These are phyloP conservation scores for Thermophis baileyi DNA, from an alignment of 2,113 vertebrate genomes.

Conservation along the genomic window DNA sequence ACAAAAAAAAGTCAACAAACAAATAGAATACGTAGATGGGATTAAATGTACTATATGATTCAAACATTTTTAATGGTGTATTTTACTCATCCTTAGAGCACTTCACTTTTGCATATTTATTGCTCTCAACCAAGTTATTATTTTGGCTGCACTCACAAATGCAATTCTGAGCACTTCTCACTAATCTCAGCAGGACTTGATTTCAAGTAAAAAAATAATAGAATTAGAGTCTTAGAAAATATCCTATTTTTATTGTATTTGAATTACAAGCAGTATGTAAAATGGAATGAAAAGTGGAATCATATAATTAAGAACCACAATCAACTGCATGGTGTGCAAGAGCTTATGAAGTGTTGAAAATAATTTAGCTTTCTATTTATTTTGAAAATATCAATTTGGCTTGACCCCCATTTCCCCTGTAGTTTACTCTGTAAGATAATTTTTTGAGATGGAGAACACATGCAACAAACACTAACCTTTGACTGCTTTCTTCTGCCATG, in stretches of 20 bases:
- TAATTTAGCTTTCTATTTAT: conserved; percentile 7
- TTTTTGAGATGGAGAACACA: background rate
- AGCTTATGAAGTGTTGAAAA: background rate
- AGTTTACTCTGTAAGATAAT: background rate
- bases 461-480: conserved; percentile 12
- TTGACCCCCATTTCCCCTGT: background rate
- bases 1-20: background rate
- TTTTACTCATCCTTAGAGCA: background rate
- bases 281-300: background rate
- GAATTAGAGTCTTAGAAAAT: background rate
- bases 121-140: background rate
- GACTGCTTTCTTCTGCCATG: background rate
- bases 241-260: background rate
- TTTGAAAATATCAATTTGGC: conserved; percentile 26
- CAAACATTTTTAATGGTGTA: background rate
- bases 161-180: background rate
- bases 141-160: background rate
- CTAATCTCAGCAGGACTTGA: background rate
- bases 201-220: background rate
- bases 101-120: background rate
- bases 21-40: background rate
- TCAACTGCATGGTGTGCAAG: background rate
- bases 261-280: background rate
- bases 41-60: background rate
- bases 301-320: background rate